These are phyloP conservation scores for Chrysochloris asiatica DNA, from an alignment of 2,113 vertebrate genomes.

Conservation along the genomic window DNA sequence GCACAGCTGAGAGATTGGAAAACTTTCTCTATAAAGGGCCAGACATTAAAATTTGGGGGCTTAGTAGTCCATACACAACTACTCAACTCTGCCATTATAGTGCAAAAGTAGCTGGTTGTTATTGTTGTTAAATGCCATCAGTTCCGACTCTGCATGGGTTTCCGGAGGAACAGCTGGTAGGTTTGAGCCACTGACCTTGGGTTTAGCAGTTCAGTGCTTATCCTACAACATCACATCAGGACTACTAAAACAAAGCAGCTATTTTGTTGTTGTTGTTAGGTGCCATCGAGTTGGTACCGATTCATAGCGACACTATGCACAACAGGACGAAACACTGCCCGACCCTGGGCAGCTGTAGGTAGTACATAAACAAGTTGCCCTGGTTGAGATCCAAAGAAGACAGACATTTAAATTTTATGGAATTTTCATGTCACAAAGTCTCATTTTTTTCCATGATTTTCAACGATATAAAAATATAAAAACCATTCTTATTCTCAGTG, in stretches of 20 bases:
- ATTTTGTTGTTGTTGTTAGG: too few species aligned
- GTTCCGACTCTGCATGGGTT: too few species aligned
- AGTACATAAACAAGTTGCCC: not conserved
- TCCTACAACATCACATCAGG: too few species aligned
- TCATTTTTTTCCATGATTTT: not conserved
- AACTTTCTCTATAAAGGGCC: not conserved
- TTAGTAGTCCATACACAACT: not conserved
- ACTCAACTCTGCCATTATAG: not conserved
- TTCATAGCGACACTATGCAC: too few species aligned
- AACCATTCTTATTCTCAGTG: not conserved
- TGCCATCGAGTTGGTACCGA: too few species aligned
- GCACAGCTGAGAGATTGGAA: not conserved
- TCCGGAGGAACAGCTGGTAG: too few species aligned
- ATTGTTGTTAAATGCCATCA: too few species aligned
- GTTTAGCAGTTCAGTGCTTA: too few species aligned
- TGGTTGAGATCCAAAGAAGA: not conserved
- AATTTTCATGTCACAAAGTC: not conserved
- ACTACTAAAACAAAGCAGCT: too few species aligned
- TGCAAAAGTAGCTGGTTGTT: not conserved
- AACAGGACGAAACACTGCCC: too few species aligned
- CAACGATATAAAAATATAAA: conserved; percentile 13
- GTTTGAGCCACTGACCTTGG: too few species aligned
- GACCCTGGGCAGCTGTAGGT: not conserved
- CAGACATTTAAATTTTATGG: not conserved
- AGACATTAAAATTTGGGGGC: conserved; percentile 1